Evolutionary conservation across 2,113 vertebrate species (phyloP).

Genomic region (Oophaga pumilio): DNA sequence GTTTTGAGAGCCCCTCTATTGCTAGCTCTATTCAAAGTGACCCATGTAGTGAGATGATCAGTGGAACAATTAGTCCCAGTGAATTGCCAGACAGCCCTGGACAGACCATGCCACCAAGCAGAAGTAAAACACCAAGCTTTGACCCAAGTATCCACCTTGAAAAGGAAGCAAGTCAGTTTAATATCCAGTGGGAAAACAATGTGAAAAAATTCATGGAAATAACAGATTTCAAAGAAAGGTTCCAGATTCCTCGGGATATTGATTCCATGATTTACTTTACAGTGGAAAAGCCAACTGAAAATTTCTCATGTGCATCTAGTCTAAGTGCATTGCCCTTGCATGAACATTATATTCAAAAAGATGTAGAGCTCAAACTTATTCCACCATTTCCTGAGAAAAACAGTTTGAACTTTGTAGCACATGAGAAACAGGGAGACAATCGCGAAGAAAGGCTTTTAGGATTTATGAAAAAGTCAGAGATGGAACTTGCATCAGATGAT

Average conservation of each 20-base stretch:
- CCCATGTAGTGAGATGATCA: conserved; percentile 94
- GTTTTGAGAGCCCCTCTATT: conserved; percentile 93
- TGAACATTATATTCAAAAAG: conserved; percentile 94
- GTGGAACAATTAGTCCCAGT: conserved; percentile 93
- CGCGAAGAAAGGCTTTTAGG: conserved; percentile 72
- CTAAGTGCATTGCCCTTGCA: conserved; percentile 93
- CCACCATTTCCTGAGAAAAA: conserved; percentile 84
- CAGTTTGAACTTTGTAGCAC: conserved; percentile 67
- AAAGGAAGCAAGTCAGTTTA: conserved; percentile 78
- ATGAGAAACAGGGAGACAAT: conserved; percentile 73
- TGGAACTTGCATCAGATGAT: conserved; percentile 80
- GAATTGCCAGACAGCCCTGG: conserved; percentile 96
- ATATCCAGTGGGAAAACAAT: conserved; percentile 92
- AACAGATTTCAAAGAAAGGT: conserved; percentile 90
- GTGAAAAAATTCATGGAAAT: conserved; percentile 94
- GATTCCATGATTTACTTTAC: conserved; percentile 97
- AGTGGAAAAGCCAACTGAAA: conserved; percentile 94
- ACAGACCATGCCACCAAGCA: conserved; percentile 97
- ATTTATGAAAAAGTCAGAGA: conserved; percentile 67
- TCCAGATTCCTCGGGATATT: conserved; percentile 88
- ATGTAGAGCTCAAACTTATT: conserved; percentile 92
- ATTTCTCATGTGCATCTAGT: conserved; percentile 97
- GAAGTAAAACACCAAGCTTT: conserved; percentile 92
- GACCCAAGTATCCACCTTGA: conserved; percentile 72
- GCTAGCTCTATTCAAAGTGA: conserved; percentile 98